These are phyloP conservation scores for Sebastes schlegelii DNA, from an alignment of 2,113 vertebrate species.

Conservation along the genomic window DNA sequence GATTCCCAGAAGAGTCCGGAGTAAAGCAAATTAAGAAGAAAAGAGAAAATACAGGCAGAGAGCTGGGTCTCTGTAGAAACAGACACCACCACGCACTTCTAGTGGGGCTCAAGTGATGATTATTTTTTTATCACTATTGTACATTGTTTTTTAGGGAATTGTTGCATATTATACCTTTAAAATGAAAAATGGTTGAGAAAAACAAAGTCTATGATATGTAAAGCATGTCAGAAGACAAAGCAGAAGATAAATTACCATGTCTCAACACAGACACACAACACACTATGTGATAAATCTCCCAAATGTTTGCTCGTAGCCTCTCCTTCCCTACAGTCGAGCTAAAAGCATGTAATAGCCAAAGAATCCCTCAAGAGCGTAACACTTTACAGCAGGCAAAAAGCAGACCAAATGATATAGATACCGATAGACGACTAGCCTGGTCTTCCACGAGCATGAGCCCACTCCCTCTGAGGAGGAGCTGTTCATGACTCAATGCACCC, in stretches of 20 bases:
- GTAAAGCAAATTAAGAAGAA: no score
- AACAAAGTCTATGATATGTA: not conserved
- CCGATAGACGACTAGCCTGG: not conserved
- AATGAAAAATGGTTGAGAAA: not conserved
- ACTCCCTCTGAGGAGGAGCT: slow-evolving; percentile 54
- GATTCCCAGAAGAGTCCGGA: no score
- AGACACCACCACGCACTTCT: no score
- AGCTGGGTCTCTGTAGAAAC: no score
- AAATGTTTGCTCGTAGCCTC: not conserved
- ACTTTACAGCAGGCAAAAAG: slow-evolving; percentile 7
- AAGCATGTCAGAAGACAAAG: not conserved
- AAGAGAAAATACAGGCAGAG: no score
- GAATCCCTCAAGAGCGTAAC: not conserved
- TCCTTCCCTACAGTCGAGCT: not conserved
- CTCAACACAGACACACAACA: not conserved
- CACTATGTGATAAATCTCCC: not conserved
- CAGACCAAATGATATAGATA: slow-evolving; percentile 17
- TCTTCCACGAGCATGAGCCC: slow-evolving; percentile 36
- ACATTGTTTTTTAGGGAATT: no score
- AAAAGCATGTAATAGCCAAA: not conserved
- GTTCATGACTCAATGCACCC: slow-evolving; percentile 4
- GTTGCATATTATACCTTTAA: no score
- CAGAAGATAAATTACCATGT: not conserved
- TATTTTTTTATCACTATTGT: no score
- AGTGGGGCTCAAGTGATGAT: no score